Evolutionary conservation across 30 jellyfish, hydroid and myxozoan genomes (phyloP), one percentile per base, ranked within the genome.

Genomic region (Phacellophora camtschatica): DNA sequence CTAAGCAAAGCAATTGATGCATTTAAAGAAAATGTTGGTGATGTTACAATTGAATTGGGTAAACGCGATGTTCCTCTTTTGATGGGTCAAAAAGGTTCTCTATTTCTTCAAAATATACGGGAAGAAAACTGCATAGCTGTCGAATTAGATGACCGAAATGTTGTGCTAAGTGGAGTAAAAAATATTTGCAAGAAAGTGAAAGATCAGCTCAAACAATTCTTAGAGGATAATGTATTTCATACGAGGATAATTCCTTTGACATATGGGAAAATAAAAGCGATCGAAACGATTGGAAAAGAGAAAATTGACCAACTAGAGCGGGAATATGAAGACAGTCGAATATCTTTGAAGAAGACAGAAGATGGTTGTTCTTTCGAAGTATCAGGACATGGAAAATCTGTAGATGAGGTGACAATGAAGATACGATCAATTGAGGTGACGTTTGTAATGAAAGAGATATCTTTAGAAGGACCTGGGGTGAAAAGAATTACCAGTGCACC

Each of bases 401-500:
- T 51, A 1, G 20, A 32, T 2, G n/a, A 46, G 4, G 84, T 46
- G 10, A 29, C 6, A 5, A 11, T 24, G 28, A n/a, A 48, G 3
- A 19, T 71, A 19, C 5, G 7, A n/a, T 34, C 10, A 13, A 16
- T 46, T n/a, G 18, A 35, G 4, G 25, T n/a, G 13, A 19, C n/a
- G 3, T 25, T 71, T 15, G 16, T 1, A 1, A 49, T 23, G 22
- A 35, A 33, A 9, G 79, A 55, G n/a, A 13, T 55, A 25, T 24
- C 59, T 2, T 23, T 76, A 5, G 69, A 76, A 42, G 7, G 88
- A 25, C 88, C 88, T 16, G 88, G 88, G 24, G 62, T 75, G 5
- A 30, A 55, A 23, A 75, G 59, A 32, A 58, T 75, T 10, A 41
- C 59, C 2, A 41, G 25, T 7, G 13, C 43, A 8, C 23, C 37